Evolutionary conservation across 2,888 invertebrate genomes (phyloP), one percentile per base, ranked within the genome.

Genomic region (Caenorhabditis sp.): DNA sequence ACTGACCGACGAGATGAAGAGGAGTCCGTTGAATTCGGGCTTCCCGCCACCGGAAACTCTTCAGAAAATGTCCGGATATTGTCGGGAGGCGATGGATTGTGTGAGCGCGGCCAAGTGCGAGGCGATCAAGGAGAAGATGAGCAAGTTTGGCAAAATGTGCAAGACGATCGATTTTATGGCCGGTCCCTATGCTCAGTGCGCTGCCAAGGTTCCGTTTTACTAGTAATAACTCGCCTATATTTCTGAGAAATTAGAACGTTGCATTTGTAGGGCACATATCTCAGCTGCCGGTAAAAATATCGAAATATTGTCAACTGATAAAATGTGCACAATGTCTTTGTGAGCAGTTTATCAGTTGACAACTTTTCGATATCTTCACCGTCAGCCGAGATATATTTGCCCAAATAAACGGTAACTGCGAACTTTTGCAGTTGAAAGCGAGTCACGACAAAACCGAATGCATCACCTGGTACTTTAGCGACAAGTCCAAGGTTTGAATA

Each of bases 181-280:
- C 8, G 70, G 70, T 46, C 70, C 70, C 11, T 70, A 70, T 35
- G 68, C 68, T 9, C 68, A 68, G 24, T 68, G 68, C 27, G 68
- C 68, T 4, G 58, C 68, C 1, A 68, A 68, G 53, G 53, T 52
- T 3, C n/a, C n/a, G n/a, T n/a, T n/a, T n/a, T n/a, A n/a, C n/a
- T n/a, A n/a, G n/a, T n/a, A n/a, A n/a, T n/a, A n/a, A n/a, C n/a
- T n/a, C n/a, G n/a, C n/a, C n/a, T n/a, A n/a, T n/a, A n/a, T n/a
- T 39, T 22, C 13, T 8, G 4, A 26, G 26, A 11, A 2, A 27
- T 27, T n/a, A 30, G 27, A 26, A 26, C 26, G 26, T 13, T 46
- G n/a, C n/a, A n/a, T n/a, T 13, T 39, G 39, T 39, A 11, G 39
- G 39, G n/a, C n/a, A n/a, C n/a, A n/a, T n/a, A n/a, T n/a, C n/a